Conservation (phyloP, 1,140 invertebrate genomes). For the silkworm (Bombyx mori) region DNA sequence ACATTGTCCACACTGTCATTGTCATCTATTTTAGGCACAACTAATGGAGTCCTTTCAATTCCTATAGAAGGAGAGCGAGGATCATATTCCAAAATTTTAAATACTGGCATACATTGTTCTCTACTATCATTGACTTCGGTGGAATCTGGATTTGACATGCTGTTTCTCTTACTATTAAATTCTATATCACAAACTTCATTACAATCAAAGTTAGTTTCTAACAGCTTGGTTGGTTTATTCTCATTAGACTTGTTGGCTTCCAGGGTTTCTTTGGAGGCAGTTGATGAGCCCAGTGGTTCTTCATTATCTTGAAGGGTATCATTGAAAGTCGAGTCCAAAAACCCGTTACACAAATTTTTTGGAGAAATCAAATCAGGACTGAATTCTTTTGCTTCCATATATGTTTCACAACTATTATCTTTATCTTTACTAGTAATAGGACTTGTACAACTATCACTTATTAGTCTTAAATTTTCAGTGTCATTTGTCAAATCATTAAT, state of each 20-base stretch:
- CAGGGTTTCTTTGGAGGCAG: slow-evolving; percentile 53
- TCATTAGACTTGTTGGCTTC: slow-evolving; percentile 40
- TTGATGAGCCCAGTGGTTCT: slow-evolving; percentile 53
- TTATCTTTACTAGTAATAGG: slow-evolving; percentile 16
- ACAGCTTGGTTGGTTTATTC: slow-evolving; percentile 34
- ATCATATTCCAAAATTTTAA: slow-evolving; percentile 51
- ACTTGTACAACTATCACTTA: slow-evolving; percentile 35
- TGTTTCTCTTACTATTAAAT: slow-evolving; percentile 35
- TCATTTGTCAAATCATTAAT: slow-evolving; percentile 25
- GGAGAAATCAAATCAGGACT: slow-evolving; percentile 41
- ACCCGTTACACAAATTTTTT: slow-evolving; percentile 54
- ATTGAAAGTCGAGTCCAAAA: slow-evolving; percentile 48
- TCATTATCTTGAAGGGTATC: slow-evolving; percentile 45
- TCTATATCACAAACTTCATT: slow-evolving; percentile 39
- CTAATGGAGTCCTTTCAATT: slow-evolving; percentile 65
- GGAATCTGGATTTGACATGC: slow-evolving; percentile 14
- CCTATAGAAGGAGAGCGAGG: slow-evolving; percentile 62
- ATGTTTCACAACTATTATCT: slow-evolving; percentile 30
- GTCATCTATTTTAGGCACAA: slow-evolving; percentile 38
- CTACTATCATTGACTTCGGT: slow-evolving; percentile 17
- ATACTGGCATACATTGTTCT: slow-evolving; percentile 34
- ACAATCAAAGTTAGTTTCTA: slow-evolving; percentile 70
- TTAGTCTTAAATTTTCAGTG: slow-evolving; percentile 22
- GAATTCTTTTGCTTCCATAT: slow-evolving; percentile 26
- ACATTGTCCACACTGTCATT: slow-evolving; percentile 40